Evolutionary conservation across 2,888 invertebrate species (phyloP).

Genomic region (Agrypnus murinus): DNA sequence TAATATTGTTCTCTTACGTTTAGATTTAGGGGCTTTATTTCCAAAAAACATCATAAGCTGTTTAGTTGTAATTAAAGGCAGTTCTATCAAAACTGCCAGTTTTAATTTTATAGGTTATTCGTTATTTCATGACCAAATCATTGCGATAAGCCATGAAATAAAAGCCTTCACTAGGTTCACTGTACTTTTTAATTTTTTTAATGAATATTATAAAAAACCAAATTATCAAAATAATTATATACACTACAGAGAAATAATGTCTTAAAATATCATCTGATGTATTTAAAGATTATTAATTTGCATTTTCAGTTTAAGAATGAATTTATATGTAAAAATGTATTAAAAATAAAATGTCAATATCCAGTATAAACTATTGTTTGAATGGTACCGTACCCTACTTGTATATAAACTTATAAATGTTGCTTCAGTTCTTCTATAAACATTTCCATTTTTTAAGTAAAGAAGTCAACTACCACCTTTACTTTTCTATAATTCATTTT

Average conservation of each 20-base stretch:
- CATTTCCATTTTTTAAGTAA: no score
- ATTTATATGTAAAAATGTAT: not conserved
- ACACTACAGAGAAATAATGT: not conserved
- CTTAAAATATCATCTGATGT: not conserved
- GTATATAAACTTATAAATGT: no score
- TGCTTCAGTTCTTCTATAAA: no score
- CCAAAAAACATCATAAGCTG: not conserved
- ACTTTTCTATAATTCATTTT: not conserved
- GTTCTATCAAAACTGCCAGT: not conserved
- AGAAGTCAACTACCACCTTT: no score
- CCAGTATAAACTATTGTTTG: not conserved
- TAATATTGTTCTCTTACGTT: constrained; percentile 15
- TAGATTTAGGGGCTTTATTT: not conserved
- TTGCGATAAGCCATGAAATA: no score
- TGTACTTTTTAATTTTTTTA: not conserved
- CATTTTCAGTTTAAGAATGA: constrained; percentile 10
- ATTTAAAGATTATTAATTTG: not conserved
- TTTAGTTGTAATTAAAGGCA: not conserved
- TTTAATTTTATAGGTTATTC: no score
- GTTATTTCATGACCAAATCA: no score
- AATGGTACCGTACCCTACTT: not conserved
- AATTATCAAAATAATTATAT: constrained; percentile 2
- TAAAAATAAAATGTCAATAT: not conserved
- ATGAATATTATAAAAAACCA: not conserved
- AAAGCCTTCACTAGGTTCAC: no score